These are phyloP conservation scores for Nesogale talazaci DNA, from an alignment of 2,113 vertebrate species.

Conservation along the genomic window DNA sequence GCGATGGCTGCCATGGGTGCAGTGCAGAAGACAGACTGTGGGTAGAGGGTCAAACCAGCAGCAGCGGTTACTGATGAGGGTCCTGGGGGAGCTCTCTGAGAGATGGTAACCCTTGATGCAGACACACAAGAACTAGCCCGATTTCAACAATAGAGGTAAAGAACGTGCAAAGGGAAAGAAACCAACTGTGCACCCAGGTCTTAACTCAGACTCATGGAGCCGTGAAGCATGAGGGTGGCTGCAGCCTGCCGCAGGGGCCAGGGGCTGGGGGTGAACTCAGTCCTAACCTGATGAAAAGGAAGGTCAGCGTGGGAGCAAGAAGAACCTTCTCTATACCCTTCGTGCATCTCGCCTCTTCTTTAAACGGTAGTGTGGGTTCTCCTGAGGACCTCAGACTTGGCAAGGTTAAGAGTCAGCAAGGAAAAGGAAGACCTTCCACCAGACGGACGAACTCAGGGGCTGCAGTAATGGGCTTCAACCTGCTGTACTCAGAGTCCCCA, in stretches of 20 bases:
- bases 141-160: neutral
- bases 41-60: too few relatives aligned
- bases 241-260: fast-evolving
- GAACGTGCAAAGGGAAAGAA: neutral
- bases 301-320: fast-evolving
- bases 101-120: neutral
- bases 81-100: neutral
- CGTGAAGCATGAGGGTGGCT: too few relatives aligned
- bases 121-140: neutral
- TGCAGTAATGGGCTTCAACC: too few relatives aligned
- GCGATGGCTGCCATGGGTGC: fast-evolving
- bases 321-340: neutral
- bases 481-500: too few relatives aligned
- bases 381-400: neutral
- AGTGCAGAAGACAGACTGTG: neutral
- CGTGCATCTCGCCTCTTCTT: neutral
- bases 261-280: neutral
- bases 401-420: too few relatives aligned
- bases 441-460: too few relatives aligned
- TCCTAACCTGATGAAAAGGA: fast-evolving
- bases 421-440: too few relatives aligned
- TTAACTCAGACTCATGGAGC: neutral
- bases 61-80: too few relatives aligned
- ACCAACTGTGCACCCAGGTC: fast-evolving
- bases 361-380: neutral